Base-by-base conservation (phyloP, 2,113 vertebrate species). In the Melanocharis versteri region DNA sequence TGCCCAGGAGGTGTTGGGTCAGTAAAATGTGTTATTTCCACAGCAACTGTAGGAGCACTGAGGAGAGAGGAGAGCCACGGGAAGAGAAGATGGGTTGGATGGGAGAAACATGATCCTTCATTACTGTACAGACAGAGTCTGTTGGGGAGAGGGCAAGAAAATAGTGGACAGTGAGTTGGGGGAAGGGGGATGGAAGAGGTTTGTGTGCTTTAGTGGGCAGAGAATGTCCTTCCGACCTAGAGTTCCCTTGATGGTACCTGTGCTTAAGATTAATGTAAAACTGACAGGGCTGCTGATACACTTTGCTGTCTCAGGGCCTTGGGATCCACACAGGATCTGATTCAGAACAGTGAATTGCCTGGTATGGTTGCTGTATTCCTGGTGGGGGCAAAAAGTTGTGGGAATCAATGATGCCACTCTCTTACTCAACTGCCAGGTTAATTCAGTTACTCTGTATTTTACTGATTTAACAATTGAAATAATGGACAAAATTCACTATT, bases 1-100 rank as follows among this genome's bases (percentile, higher is more conserved):
- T 94, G 81, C 83, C 86, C 76, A 57, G 90, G 91, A 92, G 83
- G 47, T 60, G 69, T 7, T 60, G 80, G 54, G 79, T 92, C 88
- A 66, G 79, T 58, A 33, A 90, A 83, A 70, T 33, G 22, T 61
- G 33, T 84, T 79, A 76, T 95, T 91, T 72, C 73, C 53, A 77
- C 71, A 90, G 33, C 64, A 77, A 27, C 47, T 92, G 87, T 19
- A 35, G 72, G 81, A 94, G 51, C 93, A 33, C 35, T 68, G 80
- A 40, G 62, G 31, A 60, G 65, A 44, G 51, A 35, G 39, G 57
- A 77, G 68, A 75, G 61, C 31, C 42, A 58, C 0, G 0, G 47
- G 54, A 16, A 30, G 68, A 64, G 60, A 79, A 61, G 56, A 68
- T 47, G 70, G 56, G 19, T 45, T 27, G 84, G 45, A 13, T 0